Conservation (phyloP, 2,888 invertebrate species). For the Zygothrica quintamaculata region DNA sequence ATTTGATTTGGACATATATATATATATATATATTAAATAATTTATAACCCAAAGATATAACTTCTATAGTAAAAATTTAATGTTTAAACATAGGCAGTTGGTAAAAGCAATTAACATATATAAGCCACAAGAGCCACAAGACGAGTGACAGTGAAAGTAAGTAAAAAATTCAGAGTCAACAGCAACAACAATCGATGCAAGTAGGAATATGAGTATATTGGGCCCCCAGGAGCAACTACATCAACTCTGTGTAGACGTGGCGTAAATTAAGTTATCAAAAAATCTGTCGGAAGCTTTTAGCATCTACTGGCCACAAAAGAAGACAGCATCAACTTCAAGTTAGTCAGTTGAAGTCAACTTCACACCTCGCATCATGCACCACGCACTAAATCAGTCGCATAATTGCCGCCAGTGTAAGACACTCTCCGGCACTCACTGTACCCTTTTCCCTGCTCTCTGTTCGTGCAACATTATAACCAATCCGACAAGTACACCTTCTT, state of each 20-base stretch:
- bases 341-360: constrained; percentile 63
- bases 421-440: no score
- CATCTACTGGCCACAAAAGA: constrained; percentile 53
- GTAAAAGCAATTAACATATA: constrained; percentile 65
- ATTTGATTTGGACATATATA: constrained; percentile 29
- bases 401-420: no score
- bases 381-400: constrained; percentile 79
- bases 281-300: constrained; percentile 77
- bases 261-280: constrained; percentile 79
- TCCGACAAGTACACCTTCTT: constrained; percentile 40
- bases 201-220: neutral
- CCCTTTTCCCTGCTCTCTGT: no score
- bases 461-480: no score
- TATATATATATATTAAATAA: no score
- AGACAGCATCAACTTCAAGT: constrained; percentile 28
- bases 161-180: constrained; percentile 8
- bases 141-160: constrained; percentile 76
- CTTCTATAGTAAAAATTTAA: constrained; percentile 24
- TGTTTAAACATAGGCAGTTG: constrained; percentile 6
- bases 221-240: constrained; percentile 53
- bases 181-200: constrained; percentile 10
- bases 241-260: constrained; percentile 62
- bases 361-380: constrained; percentile 61
- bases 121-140: constrained; percentile 32
- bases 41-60: neutral